Evolutionary conservation across 1,140 invertebrate genomes (phyloP).

Genomic region (Musca domestica): DNA sequence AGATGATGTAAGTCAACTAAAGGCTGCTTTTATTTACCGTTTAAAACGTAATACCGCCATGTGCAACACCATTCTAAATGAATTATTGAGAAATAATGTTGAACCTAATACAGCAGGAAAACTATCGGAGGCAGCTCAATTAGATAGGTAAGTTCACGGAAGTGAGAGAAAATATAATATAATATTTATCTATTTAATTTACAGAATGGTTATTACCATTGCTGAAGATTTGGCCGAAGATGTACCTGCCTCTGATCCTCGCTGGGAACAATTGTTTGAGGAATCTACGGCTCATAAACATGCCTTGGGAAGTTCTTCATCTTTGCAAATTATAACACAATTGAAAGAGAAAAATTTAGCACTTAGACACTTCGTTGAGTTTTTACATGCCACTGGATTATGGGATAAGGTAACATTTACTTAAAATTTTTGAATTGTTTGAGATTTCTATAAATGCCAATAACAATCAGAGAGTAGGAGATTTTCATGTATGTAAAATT

Average conservation of each 20-base stretch:
- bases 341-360: constrained; percentile 82
- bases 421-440: too few relatives aligned
- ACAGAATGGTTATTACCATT: constrained; percentile 68
- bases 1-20: constrained; percentile 67
- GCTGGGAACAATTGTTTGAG: constrained; percentile 63
- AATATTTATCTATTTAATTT: not conserved
- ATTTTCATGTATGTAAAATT: too few relatives aligned
- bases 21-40: constrained; percentile 76
- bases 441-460: too few relatives aligned
- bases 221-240: constrained; percentile 83
- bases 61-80: constrained; percentile 65
- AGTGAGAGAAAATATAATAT: not conserved
- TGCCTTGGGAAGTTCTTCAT: constrained; percentile 64
- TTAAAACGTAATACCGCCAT: constrained; percentile 59
- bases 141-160: constrained; percentile 36
- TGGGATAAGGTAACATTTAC: constrained; percentile 70
- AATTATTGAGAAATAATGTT: constrained; percentile 62
- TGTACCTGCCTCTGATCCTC: constrained; percentile 82
- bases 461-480: too few relatives aligned
- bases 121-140: constrained; percentile 34
- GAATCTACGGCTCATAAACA: constrained; percentile 31
- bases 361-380: constrained; percentile 69
- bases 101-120: constrained; percentile 40
- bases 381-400: constrained; percentile 73
- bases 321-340: constrained; percentile 79